Evolutionary conservation across 2,113 vertebrate species (phyloP), one percentile per base, ranked within the genome.

Genomic region (Ramphastos sulfuratus): DNA sequence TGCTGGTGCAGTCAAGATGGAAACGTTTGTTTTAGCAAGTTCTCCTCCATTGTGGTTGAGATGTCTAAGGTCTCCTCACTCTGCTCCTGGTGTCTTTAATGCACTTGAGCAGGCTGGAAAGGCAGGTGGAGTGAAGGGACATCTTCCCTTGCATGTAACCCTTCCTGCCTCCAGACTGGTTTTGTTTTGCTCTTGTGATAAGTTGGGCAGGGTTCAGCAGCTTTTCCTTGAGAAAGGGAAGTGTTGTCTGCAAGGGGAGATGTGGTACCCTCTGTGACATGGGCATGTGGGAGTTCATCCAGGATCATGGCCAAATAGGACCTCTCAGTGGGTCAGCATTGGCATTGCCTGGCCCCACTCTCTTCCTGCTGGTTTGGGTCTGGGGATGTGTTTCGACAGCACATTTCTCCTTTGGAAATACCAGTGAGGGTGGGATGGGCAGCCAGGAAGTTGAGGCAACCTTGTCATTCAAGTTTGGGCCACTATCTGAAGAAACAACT

Each of bases 1-100:
- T 69, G 66, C 66, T 25, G 37, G 3, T 8, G 2, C 0, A 3
- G 19, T 23, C 10, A 0, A 48, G 9, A 25, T 55, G n/a, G 12
- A 13, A 61, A 66, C 28, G 4, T 1, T 35, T 17, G 28, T 35
- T 74, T 75, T 2, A 33, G 44, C 1, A 52, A 77, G 71, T 50
- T 77, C 0, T 44, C 27, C 16, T 42, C 63, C 0, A 1, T 58
- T 23, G 15, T 31, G 3, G 0, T 0, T 7, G 35, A 7, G 28
- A 6, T 35, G 67, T 54, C 58, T 50, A 1, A 54, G 50, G 8
- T 15, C 8, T 1, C 60, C 64, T 76, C 2, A 0, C 42, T 30
- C 48, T 33, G 77, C 63, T 69, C 50, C 66, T 31, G 8, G 24
- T 25, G 67, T 35, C 25, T 60, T 55, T 30, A 9, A 13, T 1